Evolutionary conservation across 2,113 vertebrate species (phyloP), one percentile per base, ranked within the genome.

Genomic region (Motacilla tschutschensis): DNA sequence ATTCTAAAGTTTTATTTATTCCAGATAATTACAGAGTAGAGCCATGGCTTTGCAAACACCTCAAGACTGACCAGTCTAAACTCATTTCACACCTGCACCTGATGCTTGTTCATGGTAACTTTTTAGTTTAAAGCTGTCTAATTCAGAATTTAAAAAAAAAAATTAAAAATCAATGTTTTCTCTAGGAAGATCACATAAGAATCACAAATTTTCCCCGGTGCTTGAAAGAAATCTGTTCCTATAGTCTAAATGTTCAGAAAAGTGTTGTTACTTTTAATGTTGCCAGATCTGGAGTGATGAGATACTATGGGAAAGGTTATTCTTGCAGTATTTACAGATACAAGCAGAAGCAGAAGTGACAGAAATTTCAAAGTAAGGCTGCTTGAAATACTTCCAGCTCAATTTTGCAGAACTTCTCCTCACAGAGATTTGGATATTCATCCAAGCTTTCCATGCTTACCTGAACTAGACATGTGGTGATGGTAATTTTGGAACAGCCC

Each of bases 341-440:
- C 79, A 94, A 85, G 90, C 93, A 95, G 92, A 93, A 95, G 94
- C 86, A 94, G 92, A 95, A 94, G 93, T 94, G 92, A 93, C 93
- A 94, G 93, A 91, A 93, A 87, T 93, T 86, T 93, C 89, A 91
- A 80, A 94, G 91, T 87, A 93, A 92, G 87, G 44, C 84, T 90
- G 72, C 76, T 91, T 95, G 92, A 94, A 92, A 93, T 87, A 93
- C 84, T 92, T 93, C 94, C 94, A 95, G 92, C 90, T 90, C 76
- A 59, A 72, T 93, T 93, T 85, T 93, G 76, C 92, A 93, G 89
- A 94, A 92, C 87, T 89, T 93, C 73, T 94, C 64, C 53, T 70
- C 79, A 43, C 72, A 73, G 73, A 88, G 72, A 93, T 83, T 93
- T 46, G 50, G 65, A 91, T 88, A 90, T 69, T 85, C 90, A 80